Conservation (phyloP, 2,797 vertebrate species). For the Thripadectes ignobilis region DNA sequence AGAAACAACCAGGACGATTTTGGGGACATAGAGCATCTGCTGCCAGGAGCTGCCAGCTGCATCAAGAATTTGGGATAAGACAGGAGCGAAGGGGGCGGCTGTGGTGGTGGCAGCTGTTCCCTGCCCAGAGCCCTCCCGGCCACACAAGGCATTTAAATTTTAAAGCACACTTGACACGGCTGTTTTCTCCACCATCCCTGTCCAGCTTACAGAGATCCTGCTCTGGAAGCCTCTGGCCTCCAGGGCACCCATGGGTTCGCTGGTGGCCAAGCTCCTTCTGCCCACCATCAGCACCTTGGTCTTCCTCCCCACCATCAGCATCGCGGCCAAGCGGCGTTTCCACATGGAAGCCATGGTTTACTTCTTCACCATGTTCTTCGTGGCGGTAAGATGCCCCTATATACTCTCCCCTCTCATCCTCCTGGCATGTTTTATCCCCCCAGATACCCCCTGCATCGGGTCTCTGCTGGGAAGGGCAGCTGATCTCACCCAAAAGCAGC, state of each 20-base stretch:
- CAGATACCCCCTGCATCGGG: accelerated
- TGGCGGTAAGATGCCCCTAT: constrained; percentile 82
- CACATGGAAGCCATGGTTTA: constrained; percentile 99
- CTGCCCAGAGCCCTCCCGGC: constrained; percentile 4
- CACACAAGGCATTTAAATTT: constrained; percentile 81
- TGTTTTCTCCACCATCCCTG: background rate
- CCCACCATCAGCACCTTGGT: constrained; percentile 94
- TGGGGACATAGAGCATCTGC: background rate
- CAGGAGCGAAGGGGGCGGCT: background rate
- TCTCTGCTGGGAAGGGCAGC: background rate
- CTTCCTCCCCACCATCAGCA: constrained; percentile 88
- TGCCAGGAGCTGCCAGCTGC: background rate
- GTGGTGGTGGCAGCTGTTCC: background rate
- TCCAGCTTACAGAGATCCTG: background rate
- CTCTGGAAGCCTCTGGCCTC: accelerated
- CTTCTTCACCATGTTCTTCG: constrained; percentile 98
- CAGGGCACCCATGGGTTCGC: constrained; percentile 83
- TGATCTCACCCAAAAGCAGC: background rate
- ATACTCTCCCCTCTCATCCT: background rate
- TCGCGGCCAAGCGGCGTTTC: constrained; percentile 92
- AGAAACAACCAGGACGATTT: background rate
- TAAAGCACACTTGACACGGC: constrained; percentile 77
- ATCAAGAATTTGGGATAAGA: background rate
- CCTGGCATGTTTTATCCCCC: background rate
- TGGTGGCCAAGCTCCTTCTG: constrained; percentile 91